Percentiles rank a stretch among this genome's conserved stretches.
Evolutionary conservation across 1,140 invertebrate genomes (phyloP).

Genomic region (Eupristina koningsbergeri): DNA sequence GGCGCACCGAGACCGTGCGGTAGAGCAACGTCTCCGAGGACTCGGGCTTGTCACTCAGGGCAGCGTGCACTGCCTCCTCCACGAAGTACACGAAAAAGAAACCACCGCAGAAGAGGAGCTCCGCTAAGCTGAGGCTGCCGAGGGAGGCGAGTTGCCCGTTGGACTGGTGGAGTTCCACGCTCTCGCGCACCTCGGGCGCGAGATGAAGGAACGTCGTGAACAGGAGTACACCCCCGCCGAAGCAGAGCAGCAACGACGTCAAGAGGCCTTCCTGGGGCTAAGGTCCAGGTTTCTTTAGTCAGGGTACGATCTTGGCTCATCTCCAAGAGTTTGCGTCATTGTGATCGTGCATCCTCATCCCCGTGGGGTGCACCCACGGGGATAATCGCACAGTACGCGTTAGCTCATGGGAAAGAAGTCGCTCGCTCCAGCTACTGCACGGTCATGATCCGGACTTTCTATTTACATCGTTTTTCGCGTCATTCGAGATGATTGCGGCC

Average conservation of each 20-base stretch:
- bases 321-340: too few relatives aligned
- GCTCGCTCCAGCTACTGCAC: background rate
- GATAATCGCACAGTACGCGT: too few relatives aligned
- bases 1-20: slow-evolving; percentile 74
- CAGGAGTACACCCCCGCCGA: slow-evolving; percentile 86
- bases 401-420: too few relatives aligned
- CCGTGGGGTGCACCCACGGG: too few relatives aligned
- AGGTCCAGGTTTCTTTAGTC: background rate
- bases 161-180: slow-evolving; percentile 69
- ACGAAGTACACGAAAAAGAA: slow-evolving; percentile 84
- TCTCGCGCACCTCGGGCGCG: slow-evolving; percentile 82
- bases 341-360: too few relatives aligned
- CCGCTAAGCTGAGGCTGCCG: slow-evolving; percentile 75
- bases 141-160: slow-evolving; percentile 65
- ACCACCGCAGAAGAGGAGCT: slow-evolving; percentile 80
- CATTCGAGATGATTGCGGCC: background rate
- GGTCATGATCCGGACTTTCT: background rate
- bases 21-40: slow-evolving; percentile 74
- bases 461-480: background rate
- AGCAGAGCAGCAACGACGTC: slow-evolving; percentile 80
- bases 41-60: slow-evolving; percentile 71
- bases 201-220: slow-evolving; percentile 85
- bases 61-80: slow-evolving; percentile 80
- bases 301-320: background rate
- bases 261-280: slow-evolving; percentile 68